phyloP scores from a whole-genome alignment of 2,888 invertebrate species.

The Limnephilus lunatus region DNA sequence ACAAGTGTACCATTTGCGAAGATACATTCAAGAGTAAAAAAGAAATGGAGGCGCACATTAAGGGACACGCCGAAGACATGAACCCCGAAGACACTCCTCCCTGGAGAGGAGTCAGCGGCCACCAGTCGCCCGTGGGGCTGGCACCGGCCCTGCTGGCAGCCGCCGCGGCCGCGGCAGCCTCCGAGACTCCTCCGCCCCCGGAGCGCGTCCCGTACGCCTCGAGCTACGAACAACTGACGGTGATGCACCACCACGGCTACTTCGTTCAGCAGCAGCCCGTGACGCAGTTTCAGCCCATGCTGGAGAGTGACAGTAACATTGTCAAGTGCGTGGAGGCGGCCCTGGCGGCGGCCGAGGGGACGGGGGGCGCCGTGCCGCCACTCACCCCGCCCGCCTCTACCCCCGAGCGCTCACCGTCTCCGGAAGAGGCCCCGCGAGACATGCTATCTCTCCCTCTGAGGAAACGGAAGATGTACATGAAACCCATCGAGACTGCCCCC shows the following conservation, averaged over 20 bases:
- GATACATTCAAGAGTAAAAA: slow-evolving; percentile 94
- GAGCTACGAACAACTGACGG: slow-evolving; percentile 67
- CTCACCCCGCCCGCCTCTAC: slow-evolving; percentile 71
- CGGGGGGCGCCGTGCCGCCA: slow-evolving; percentile 67
- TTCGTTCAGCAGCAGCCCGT: slow-evolving; percentile 70
- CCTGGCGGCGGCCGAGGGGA: slow-evolving; percentile 76
- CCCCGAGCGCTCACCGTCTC: slow-evolving; percentile 77
- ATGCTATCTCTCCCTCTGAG: slow-evolving; percentile 84
- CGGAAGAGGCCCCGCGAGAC: slow-evolving; percentile 77
- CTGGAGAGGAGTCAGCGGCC: slow-evolving; percentile 76
- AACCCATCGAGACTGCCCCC: slow-evolving; percentile 74
- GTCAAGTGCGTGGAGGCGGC: slow-evolving; percentile 81
- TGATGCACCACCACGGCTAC: slow-evolving; percentile 68
- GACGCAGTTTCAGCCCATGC: slow-evolving; percentile 71
- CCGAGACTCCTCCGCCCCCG: slow-evolving; percentile 69
- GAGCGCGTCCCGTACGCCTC: slow-evolving; percentile 48
- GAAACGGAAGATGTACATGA: slow-evolving; percentile 88
- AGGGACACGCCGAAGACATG: slow-evolving; percentile 79
- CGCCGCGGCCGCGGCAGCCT: slow-evolving; percentile 75
- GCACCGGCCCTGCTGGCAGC: slow-evolving; percentile 77
- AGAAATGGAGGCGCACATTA: slow-evolving; percentile 93
- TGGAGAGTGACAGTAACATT: slow-evolving; percentile 77
- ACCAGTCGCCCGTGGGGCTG: slow-evolving; percentile 74
- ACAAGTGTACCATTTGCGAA: slow-evolving; percentile 94
- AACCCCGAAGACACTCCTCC: slow-evolving; percentile 72